Base-by-base conservation (phyloP, 2,888 invertebrate genomes). In the Quadriops clusia region DNA sequence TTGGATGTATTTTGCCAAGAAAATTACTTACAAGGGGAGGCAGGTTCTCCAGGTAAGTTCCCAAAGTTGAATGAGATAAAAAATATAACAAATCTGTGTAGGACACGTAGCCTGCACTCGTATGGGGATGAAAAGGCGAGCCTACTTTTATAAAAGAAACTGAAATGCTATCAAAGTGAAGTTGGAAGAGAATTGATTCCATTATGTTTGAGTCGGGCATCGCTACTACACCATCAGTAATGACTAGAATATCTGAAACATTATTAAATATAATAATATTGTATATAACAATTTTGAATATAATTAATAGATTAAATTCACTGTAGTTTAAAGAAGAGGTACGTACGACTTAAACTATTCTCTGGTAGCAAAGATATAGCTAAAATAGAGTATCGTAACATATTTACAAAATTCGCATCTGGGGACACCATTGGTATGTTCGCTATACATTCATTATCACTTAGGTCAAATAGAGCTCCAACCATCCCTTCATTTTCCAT, bases 91-190 rank as follows among this genome's bases (percentile, higher is more conserved):
- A 62, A 52, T 84, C 82, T 25, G 71, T 67, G 53, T 81, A 80
- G 11, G 81, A 72, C 10, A 82, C 70, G 45, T 75, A 68, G 10
- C 79, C 81, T 39, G 76, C 70, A 39, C 72, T 70, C 33, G 70
- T 68, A 44, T 74, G 68, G 3, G 78, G 76, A 54, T 77, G 72
- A 53, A 74, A 74, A 21, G 66, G 58, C 41, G 71, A 70, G 23
- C 77, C 76, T 11, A 82, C 68, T 54, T 79, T 78, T 36, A 84
- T 61, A 58, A 85, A 83, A 28, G 80, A 80, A 45, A 81, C 77
- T 6, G 79, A 68, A 34, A 81, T 74, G 22, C 78, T 77, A 49
- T 73, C 74, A 45, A 74, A 75, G 41, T 83, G 68, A 30, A 85
- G 60, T 53, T 83, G 81, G 37, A 74, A 71, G 39, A 85, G 61